These are phyloP conservation scores for Pygocentrus nattereri DNA, from an alignment of 2,797 vertebrate species.

Conservation along the genomic window DNA sequence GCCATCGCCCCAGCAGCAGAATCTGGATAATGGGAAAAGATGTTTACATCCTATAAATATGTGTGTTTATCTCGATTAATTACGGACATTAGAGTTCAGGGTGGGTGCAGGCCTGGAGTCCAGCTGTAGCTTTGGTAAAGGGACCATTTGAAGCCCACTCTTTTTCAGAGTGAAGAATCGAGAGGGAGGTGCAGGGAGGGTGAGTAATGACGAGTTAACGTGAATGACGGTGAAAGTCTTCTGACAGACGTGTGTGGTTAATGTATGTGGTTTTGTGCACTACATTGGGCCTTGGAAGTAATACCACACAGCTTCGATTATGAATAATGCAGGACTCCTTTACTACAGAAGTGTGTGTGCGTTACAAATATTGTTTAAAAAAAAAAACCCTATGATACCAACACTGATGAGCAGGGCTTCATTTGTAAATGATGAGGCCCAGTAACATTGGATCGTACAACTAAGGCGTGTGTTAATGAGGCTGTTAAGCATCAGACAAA, in stretches of 20 bases:
- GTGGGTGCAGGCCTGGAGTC: too few species aligned
- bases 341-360: background rate
- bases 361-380: background rate
- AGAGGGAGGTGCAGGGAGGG: background rate
- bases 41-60: too few species aligned
- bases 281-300: slow-evolving; percentile 5
- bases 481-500: too few species aligned
- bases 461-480: too few species aligned
- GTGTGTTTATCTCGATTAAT: too few species aligned
- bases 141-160: too few species aligned
- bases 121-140: too few species aligned
- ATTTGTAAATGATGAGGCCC: too few species aligned
- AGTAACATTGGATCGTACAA: too few species aligned
- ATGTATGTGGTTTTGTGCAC: slow-evolving; percentile 38
- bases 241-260: slow-evolving; percentile 26
- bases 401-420: background rate
- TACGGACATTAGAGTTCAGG: too few species aligned
- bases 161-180: background rate
- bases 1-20: too few species aligned
- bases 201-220: background rate
- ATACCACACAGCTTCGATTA: background rate
- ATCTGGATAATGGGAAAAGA: too few species aligned
- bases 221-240: background rate
- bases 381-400: background rate
- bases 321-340: background rate